Evolutionary conservation across 2,888 invertebrate species (phyloP).

Genomic region (Endotricha flammealis): DNA sequence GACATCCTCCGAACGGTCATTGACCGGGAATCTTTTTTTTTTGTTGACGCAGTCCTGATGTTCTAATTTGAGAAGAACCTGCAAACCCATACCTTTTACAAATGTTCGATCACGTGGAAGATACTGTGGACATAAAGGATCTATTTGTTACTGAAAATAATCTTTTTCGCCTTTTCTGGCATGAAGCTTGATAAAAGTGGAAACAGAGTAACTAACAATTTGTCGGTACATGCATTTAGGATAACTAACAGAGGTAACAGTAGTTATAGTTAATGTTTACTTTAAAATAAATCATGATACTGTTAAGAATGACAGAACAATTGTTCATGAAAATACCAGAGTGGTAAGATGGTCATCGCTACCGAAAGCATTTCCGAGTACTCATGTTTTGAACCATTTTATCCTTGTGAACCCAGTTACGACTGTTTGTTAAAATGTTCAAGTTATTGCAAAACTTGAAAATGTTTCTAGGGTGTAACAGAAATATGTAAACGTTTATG

Average conservation of each 20-base stretch:
- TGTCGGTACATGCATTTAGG: too few relatives aligned
- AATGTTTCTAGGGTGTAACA: slow-evolving; percentile 50
- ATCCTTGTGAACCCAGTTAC: slow-evolving; percentile 32
- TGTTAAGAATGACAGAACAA: too few relatives aligned
- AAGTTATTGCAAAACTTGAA: slow-evolving; percentile 42
- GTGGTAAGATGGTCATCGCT: neutral
- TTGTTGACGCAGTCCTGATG: slow-evolving; percentile 35
- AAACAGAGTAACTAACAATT: too few relatives aligned
- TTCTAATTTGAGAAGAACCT: slow-evolving; percentile 36
- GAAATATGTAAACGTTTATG: slow-evolving; percentile 61
- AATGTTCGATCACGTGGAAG: slow-evolving; percentile 10
- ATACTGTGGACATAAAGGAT: neutral
- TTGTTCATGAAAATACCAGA: neutral
- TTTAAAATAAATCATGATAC: too few relatives aligned
- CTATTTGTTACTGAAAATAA: too few relatives aligned
- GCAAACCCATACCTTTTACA: slow-evolving; percentile 21
- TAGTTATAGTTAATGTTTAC: too few relatives aligned
- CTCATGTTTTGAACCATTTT: neutral
- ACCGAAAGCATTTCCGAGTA: neutral
- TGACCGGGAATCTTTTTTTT: slow-evolving; percentile 19
- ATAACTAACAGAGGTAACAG: too few relatives aligned
- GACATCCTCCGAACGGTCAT: slow-evolving; percentile 40
- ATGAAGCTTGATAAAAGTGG: too few relatives aligned
- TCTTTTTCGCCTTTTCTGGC: too few relatives aligned
- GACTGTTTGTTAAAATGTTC: slow-evolving; percentile 55